Conservation (phyloP, 92 coral and sea anemone genomes). For the Siderastrea siderea region DNA sequence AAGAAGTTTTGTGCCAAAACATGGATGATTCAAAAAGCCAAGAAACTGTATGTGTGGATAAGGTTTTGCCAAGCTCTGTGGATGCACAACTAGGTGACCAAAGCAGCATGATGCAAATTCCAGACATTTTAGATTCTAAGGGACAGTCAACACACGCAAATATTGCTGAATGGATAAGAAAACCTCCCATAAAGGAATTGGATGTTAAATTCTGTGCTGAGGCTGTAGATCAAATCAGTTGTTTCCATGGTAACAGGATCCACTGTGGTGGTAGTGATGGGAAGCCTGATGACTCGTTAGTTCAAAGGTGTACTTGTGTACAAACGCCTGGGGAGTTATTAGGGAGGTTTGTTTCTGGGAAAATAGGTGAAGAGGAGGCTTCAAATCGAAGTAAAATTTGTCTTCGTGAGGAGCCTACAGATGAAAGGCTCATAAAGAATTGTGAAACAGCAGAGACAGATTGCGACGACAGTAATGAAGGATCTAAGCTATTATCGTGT, state of each 20-base stretch:
- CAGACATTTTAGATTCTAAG: background rate
- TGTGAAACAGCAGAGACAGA: background rate
- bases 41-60: background rate
- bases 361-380: background rate
- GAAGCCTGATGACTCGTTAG: background rate
- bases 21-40: background rate
- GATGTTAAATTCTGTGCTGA: slow-evolving; percentile 49
- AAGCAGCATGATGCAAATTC: background rate
- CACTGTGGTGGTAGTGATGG: too few relatives aligned
- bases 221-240: slow-evolving; percentile 40
- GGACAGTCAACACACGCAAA: background rate
- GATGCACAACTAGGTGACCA: background rate
- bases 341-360: too few relatives aligned
- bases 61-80: background rate
- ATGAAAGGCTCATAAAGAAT: background rate
- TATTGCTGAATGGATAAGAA: slow-evolving; percentile 68
- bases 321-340: background rate
- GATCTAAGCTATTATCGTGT: too few relatives aligned
- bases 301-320: background rate
- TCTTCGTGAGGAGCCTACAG: background rate
- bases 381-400: background rate
- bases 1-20: background rate
- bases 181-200: slow-evolving; percentile 59
- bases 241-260: slow-evolving; percentile 51
- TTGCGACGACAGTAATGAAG: background rate